Percentiles rank a stretch among this genome's conserved stretches.
Conservation (phyloP, 1,140 invertebrate genomes). For the Muscidifurax raptorellus region DNA sequence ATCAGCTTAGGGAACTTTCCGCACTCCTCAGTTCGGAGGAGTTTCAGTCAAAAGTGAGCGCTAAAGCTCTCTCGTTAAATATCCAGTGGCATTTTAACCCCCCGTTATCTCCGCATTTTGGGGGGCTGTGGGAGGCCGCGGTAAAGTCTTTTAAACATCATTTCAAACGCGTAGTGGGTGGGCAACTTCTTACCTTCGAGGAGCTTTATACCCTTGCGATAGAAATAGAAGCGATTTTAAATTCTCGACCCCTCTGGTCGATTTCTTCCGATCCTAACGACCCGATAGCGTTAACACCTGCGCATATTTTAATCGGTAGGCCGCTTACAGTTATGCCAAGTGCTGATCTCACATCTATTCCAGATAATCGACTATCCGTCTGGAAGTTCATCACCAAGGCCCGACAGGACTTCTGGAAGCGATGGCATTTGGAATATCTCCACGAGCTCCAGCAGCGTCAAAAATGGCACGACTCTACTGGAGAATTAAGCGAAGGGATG, state of each 20-base stretch:
- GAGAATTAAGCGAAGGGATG: too few relatives aligned
- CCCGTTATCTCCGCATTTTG: constrained; percentile 58
- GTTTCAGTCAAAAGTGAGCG: constrained; percentile 26
- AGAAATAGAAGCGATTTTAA: constrained; percentile 62
- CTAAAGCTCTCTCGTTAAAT: too few relatives aligned
- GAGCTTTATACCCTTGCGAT: constrained; percentile 58
- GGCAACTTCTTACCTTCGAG: constrained; percentile 56
- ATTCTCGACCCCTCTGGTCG: constrained; percentile 59
- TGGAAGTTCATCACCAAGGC: too few relatives aligned
- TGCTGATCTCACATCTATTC: constrained; percentile 19
- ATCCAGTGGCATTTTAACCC: constrained; percentile 65
- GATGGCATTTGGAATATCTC: too few relatives aligned
- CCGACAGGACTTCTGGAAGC: too few relatives aligned
- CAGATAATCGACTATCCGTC: too few relatives aligned
- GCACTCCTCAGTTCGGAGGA: constrained; percentile 27
- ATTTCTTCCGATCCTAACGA: constrained; percentile 62
- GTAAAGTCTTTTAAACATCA: constrained; percentile 59
- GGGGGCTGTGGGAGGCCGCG: constrained; percentile 61
- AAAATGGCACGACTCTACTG: too few relatives aligned
- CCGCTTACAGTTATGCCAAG: constrained; percentile 43
- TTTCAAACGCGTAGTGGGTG: constrained; percentile 45
- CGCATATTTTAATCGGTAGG: constrained; percentile 39
- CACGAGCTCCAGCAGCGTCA: too few relatives aligned
- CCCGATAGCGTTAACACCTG: constrained; percentile 59
- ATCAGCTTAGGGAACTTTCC: constrained; percentile 46